These are phyloP conservation scores for Drosophila bocqueti DNA, from an alignment of 1,140 invertebrate species.

Conservation along the genomic window DNA sequence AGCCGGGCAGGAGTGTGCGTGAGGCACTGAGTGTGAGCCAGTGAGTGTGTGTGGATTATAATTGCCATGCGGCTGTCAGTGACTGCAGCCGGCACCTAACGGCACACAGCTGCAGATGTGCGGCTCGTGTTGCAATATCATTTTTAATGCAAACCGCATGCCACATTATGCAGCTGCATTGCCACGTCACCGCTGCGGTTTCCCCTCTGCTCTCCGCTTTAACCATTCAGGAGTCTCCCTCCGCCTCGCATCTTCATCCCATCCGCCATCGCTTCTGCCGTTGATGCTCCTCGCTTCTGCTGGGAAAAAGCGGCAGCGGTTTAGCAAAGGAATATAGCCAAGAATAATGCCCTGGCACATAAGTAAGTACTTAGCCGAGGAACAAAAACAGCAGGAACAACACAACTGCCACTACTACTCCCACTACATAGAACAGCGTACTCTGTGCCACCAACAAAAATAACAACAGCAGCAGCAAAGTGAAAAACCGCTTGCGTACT, in stretches of 20 bases:
- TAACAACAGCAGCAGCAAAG: conserved; percentile 45
- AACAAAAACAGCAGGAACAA: conserved; percentile 32
- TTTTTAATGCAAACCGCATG: conserved; percentile 82
- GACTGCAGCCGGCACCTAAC: conserved; percentile 62
- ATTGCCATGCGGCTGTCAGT: conserved; percentile 79
- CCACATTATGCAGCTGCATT: conserved; percentile 81
- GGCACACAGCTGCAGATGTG: conserved; percentile 54
- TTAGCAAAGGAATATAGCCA: conserved; percentile 69
- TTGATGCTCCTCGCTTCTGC: conserved; percentile 23
- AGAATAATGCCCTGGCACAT: conserved; percentile 78
- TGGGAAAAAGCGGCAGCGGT: conserved; percentile 59
- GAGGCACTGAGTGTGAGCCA: conserved; percentile 10
- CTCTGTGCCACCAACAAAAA: conserved; percentile 33
- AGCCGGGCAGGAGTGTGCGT: conserved; percentile 5
- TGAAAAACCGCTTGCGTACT: conserved; percentile 78
- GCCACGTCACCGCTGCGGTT: conserved; percentile 75
- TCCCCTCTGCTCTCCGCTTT: not conserved
- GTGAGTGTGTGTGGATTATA: conserved; percentile 73
- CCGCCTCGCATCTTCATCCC: conserved; percentile 28
- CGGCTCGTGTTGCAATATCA: conserved; percentile 77
- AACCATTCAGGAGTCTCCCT: conserved; percentile 14
- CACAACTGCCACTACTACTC: conserved; percentile 12
- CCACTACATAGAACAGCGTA: not conserved
- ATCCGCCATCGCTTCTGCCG: conserved; percentile 27
- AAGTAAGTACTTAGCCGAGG: conserved; percentile 72